Base-by-base conservation (phyloP, 2,113 vertebrate genomes). In the Chaetodon trifascialis region DNA sequence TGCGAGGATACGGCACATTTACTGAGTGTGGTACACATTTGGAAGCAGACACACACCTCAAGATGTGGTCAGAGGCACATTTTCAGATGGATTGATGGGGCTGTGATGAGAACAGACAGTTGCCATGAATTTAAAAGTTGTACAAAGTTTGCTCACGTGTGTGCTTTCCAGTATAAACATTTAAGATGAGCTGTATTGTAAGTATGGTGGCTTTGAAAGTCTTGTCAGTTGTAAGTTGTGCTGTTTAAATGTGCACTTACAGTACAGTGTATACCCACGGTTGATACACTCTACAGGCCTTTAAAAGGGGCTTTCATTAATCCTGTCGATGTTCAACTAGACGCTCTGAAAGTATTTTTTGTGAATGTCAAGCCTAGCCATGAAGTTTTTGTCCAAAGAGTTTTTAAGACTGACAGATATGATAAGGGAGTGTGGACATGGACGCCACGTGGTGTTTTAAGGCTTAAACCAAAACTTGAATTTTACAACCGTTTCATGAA, bases 391-490 rank as follows among this genome's bases (percentile, higher is more conserved):
- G 79, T 89, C 79, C 81, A 65, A 67, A 38, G 40, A 84, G 42
- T 67, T 88, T 80, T 54, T 38, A 40, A 52, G 40, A 64, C 2
- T 30, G 60, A 47, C 36, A 62, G 55, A 73, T 51, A 25, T n/a
- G 12, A 66, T 72, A 14, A 64, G 25, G 23, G 56, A 79, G 46
- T 38, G 10, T 46, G 59, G 60, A 68, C 21, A 51, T 30, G 30
- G 25, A 23, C 11, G 15, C 49, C 60, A 17, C 11, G 15, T 19
- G 15, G 46, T 65, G 60, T 82, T 85, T 82, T 60, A 55, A 79
- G 85, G 71, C 59, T 83, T 17, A 79, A 88, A 87, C 62, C 86
- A 89, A 93, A 93, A 92, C 92, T 93, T 92, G 89, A 94, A 92
- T 91, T 91, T 91, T 88, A 71, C 84, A 89, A 77, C 38, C 4